phyloP scores from a whole-genome alignment of 2,797 vertebrate species.

The Siniperca undulata region DNA sequence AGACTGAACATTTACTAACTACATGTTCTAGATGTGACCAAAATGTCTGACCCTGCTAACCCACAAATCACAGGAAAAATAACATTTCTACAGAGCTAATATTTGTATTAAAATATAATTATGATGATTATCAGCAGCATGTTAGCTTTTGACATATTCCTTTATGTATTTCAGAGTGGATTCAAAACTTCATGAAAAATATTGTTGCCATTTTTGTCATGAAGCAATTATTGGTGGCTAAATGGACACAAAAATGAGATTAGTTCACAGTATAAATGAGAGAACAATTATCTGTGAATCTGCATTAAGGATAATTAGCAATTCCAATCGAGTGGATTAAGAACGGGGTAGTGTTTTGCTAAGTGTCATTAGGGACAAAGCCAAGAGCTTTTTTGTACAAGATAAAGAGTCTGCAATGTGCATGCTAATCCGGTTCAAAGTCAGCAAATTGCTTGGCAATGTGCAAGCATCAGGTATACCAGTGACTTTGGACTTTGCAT shows the following conservation, averaged over 20 bases:
- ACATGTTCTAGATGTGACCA: neutral
- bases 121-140: conserved; percentile 36
- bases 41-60: neutral
- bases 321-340: conserved; percentile 76
- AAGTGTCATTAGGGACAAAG: conserved; percentile 75
- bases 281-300: conserved; percentile 77
- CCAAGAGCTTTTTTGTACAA: conserved; percentile 61
- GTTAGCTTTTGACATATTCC: conserved; percentile 18
- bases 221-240: conserved; percentile 60
- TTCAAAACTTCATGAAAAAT: conserved; percentile 52
- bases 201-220: conserved; percentile 29
- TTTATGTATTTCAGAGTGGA: conserved; percentile 44
- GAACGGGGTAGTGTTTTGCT: conserved; percentile 69
- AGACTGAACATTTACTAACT: neutral
- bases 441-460: conserved; percentile 59
- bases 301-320: conserved; percentile 78
- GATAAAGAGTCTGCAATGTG: conserved; percentile 52
- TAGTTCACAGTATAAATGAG: conserved; percentile 63
- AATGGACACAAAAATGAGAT: conserved; percentile 69
- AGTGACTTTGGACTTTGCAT: conserved; percentile 53
- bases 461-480: conserved; percentile 57
- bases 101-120: conserved; percentile 41
- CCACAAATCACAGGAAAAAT: neutral
- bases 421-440: conserved; percentile 65
- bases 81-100: conserved; percentile 23